Conservation (phyloP, 2,113 vertebrate genomes). For the Ochotona curzoniae region DNA sequence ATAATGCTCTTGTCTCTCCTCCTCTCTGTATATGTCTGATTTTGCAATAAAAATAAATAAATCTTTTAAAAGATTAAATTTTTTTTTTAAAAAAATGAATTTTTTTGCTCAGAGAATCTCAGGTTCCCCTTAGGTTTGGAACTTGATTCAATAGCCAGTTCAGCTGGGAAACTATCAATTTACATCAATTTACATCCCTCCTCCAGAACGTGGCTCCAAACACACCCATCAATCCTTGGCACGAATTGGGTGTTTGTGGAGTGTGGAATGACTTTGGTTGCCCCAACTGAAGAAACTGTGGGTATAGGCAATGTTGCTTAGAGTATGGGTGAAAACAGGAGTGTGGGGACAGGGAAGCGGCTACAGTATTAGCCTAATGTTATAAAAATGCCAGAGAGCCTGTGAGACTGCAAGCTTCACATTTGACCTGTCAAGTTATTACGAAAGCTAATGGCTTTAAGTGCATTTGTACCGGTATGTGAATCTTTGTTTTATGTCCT, state of each 20-base stretch:
- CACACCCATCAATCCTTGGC: background rate
- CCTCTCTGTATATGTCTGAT: too few species aligned
- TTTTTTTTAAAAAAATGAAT: too few species aligned
- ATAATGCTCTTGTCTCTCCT: too few species aligned
- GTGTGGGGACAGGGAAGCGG: background rate
- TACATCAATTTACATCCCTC: background rate
- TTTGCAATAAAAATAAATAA: too few species aligned
- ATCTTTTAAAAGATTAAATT: too few species aligned
- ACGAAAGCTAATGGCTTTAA: background rate
- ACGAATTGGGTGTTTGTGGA: background rate
- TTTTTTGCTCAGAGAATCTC: background rate
- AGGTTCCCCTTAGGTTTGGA: background rate
- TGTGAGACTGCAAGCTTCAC: background rate
- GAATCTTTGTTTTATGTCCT: background rate
- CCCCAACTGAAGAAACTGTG: background rate
- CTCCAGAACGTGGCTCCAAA: background rate
- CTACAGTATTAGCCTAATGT: background rate
- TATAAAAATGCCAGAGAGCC: background rate
- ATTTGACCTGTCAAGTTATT: background rate
- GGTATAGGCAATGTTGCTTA: background rate
- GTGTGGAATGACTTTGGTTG: background rate
- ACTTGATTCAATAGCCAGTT: background rate
- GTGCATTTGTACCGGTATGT: background rate
- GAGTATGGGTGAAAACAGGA: background rate
- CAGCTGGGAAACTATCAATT: background rate